Evolutionary conservation across 2,113 vertebrate genomes (phyloP).

Genomic region (Gopherus flavomarginatus): DNA sequence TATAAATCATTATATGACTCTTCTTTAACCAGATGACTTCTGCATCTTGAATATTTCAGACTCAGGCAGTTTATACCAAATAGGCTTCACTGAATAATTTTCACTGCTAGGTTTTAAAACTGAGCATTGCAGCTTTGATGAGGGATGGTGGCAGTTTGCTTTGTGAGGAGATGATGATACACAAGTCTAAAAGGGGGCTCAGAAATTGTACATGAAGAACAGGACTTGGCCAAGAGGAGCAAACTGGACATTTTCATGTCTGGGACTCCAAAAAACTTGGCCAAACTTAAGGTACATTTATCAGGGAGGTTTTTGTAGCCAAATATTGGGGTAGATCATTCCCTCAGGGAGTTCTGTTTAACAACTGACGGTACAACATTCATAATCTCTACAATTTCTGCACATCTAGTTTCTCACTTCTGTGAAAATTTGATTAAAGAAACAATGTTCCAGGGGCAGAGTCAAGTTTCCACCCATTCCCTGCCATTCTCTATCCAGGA

Average conservation of each 20-base stretch:
- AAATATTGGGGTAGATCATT: slow-evolving; percentile 3
- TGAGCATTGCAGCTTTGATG: neutral
- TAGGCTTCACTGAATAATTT: slow-evolving; percentile 23
- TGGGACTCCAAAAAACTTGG: slow-evolving; percentile 1
- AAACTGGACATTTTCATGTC: neutral
- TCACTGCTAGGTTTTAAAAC: neutral
- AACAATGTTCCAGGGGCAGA: neutral
- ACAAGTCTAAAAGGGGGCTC: neutral
- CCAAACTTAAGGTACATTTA: neutral
- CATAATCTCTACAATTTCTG: slow-evolving; percentile 6
- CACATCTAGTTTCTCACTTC: slow-evolving; percentile 7
- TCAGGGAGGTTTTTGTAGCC: slow-evolving; percentile 20
- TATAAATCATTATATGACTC: neutral
- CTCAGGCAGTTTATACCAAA: slow-evolving; percentile 27
- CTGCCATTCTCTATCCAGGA: neutral
- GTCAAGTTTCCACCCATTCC: neutral
- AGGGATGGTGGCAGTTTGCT: neutral
- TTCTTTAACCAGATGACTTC: neutral
- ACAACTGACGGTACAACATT: slow-evolving; percentile 11
- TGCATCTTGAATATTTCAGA: neutral
- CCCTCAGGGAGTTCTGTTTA: slow-evolving; percentile 24
- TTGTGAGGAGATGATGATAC: neutral
- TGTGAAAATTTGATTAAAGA: neutral
- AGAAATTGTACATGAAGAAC: neutral
- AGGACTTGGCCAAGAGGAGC: neutral